phyloP scores from a whole-genome alignment of 2,888 invertebrate species.

The Muscina levida region DNA sequence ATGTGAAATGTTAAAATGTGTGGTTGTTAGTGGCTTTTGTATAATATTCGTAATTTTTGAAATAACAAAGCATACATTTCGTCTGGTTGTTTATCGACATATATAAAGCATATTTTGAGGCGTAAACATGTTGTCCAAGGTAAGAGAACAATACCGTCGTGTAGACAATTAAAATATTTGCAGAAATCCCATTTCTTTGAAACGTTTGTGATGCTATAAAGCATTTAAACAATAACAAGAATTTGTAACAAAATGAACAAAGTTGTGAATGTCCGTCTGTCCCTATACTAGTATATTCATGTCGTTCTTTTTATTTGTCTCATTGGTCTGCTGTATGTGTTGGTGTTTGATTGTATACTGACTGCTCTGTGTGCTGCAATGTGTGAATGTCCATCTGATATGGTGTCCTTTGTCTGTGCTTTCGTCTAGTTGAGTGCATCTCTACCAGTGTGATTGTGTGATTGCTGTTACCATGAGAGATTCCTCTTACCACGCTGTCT shows the following conservation, averaged over 20 bases:
- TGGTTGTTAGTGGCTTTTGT: no score
- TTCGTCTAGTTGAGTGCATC: neutral
- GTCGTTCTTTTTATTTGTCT: neutral
- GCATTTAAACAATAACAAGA: no score
- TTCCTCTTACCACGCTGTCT: neutral
- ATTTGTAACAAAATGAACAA: neutral
- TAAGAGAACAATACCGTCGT: no score
- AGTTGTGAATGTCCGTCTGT: neutral
- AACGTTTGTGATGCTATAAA: no score
- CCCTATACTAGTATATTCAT: neutral
- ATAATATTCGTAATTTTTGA: no score
- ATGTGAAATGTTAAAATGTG: no score
- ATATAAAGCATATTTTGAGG: conserved; percentile 39
- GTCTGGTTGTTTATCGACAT: neutral
- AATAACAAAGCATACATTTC: neutral
- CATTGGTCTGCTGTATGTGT: neutral
- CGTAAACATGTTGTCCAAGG: no score
- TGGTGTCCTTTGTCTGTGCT: no score
- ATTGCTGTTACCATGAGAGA: neutral
- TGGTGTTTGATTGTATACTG: no score
- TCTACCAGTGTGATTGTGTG: neutral
- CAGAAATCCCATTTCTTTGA: no score
- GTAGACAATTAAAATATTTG: no score
- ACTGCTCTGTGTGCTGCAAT: neutral
- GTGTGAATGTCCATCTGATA: neutral